Evolutionary conservation across 1,140 invertebrate genomes (phyloP).

Genomic region (Lepidurus arcticus): DNA sequence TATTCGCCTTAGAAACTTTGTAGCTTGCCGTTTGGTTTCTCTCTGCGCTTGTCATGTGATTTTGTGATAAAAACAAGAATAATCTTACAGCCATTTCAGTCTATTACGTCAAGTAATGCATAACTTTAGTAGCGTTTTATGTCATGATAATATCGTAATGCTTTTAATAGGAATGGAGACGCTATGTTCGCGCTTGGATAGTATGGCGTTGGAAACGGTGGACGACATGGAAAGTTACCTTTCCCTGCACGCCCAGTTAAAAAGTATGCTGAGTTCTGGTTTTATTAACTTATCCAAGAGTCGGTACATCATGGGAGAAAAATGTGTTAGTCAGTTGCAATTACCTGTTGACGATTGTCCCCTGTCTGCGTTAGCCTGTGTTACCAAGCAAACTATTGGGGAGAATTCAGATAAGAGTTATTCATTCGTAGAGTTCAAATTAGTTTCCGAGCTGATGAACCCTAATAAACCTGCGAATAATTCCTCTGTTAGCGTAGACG

Average conservation of each 20-base stretch:
- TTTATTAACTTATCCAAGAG: background rate
- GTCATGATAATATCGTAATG: background rate
- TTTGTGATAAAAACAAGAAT: no score
- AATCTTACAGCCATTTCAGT: no score
- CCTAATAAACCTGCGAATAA: background rate
- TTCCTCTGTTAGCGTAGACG: background rate
- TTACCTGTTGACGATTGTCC: background rate
- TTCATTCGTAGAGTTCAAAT: background rate
- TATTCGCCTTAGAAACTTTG: no score
- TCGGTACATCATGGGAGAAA: background rate
- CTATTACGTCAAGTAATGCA: no score
- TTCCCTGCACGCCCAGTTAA: background rate
- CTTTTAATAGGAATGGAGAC: background rate
- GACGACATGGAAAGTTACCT: background rate
- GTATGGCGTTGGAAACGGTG: background rate
- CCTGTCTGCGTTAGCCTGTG: background rate
- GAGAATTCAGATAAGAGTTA: background rate
- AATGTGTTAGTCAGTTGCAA: background rate
- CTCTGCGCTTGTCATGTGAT: no score
- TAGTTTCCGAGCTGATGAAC: background rate
- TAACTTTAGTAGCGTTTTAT: background rate
- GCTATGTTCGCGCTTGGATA: background rate
- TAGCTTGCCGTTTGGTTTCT: no score
- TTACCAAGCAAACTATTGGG: background rate
- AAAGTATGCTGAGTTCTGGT: background rate